Conservation (phyloP, 37 sponge, comb jelly and placozoan species). For the Haliclona indistincta region DNA sequence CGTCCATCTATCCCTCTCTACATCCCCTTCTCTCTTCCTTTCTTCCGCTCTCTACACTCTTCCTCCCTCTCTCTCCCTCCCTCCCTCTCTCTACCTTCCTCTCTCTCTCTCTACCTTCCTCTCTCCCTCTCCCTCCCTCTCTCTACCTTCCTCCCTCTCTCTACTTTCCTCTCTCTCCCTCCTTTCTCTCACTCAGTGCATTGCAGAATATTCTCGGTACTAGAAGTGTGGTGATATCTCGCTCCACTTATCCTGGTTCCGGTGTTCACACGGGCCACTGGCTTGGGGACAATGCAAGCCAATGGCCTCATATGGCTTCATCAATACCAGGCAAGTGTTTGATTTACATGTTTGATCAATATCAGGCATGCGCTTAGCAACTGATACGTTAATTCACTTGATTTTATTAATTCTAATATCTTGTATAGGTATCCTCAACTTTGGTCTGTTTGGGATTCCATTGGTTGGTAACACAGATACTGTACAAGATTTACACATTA, state of each 20-base stretch:
- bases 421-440: conserved; percentile 75
- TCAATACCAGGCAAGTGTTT: conserved; percentile 68
- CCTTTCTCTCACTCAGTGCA: conserved; percentile 41
- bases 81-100: too few relatives aligned
- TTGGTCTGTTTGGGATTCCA: conserved; percentile 81
- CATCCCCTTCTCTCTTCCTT: too few relatives aligned
- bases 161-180: too few relatives aligned
- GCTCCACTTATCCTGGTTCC: conserved; percentile 70
- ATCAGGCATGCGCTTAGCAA: too few relatives aligned
- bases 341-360: not conserved
- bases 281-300: conserved; percentile 79
- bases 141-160: too few relatives aligned
- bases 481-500: not conserved
- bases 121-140: too few relatives aligned
- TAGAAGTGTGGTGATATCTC: conserved; percentile 64
- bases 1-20: too few relatives aligned
- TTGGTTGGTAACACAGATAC: conserved; percentile 38
- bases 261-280: conserved; percentile 72
- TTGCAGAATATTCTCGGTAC: conserved; percentile 23
- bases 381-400: not conserved
- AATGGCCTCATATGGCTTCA: conserved; percentile 55
- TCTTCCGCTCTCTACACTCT: too few relatives aligned
- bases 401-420: not conserved
- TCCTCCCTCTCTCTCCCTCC: too few relatives aligned
- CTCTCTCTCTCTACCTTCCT: too few relatives aligned